Conservation (phyloP, 2,113 vertebrate species). For the Scolopax mira region DNA sequence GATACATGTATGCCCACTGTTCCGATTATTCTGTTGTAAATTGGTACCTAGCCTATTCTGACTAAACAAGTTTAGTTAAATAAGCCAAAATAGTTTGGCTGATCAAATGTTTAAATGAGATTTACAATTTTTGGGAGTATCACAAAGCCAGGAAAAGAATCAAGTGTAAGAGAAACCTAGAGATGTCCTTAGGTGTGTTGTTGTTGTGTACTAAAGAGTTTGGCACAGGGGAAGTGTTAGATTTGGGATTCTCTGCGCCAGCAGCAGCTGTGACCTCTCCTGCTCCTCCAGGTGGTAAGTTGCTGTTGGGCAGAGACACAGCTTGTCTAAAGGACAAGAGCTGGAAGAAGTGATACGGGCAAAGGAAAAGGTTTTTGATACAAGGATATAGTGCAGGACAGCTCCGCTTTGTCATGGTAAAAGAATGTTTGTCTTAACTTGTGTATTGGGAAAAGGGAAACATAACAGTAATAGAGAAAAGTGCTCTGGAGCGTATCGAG, state of each 20-base stretch:
- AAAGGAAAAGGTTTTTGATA: neutral
- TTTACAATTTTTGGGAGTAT: neutral
- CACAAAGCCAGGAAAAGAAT: neutral
- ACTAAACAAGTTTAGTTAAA: neutral
- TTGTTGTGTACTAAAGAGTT: neutral
- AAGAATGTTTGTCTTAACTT: neutral
- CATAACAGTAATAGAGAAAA: rapidly evolving
- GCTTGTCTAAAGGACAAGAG: neutral
- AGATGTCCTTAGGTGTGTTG: neutral
- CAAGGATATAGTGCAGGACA: neutral
- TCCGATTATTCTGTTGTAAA: neutral
- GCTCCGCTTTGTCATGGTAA: neutral
- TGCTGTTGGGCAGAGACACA: neutral
- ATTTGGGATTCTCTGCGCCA: neutral
- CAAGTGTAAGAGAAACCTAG: neutral
- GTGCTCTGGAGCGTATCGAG: rapidly evolving
- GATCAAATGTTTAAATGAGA: neutral
- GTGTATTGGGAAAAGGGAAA: neutral
- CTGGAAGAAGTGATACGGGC: neutral
- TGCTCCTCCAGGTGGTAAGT: neutral
- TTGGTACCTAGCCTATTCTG: neutral
- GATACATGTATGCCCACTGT: neutral
- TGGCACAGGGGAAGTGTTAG: neutral
- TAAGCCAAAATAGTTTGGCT: neutral
- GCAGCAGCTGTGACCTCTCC: neutral